Evolutionary conservation across 2,797 vertebrate species (phyloP), one percentile per base, ranked within the genome.

Genomic region (Pogoniulus pusillus): DNA sequence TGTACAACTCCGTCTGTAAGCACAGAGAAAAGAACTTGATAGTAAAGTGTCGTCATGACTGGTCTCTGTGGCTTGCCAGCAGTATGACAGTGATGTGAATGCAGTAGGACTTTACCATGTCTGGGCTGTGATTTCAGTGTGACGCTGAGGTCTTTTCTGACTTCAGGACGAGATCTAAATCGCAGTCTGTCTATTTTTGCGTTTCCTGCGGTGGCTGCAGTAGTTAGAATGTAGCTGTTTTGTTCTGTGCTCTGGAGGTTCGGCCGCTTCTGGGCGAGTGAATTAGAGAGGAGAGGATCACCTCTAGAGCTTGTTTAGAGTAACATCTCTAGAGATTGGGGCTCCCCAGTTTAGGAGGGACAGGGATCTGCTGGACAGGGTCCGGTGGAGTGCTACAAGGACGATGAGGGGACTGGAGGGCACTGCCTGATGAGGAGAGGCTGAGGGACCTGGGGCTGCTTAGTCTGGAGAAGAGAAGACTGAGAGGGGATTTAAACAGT

Each of bases 41-140:
- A 53, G 62, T 68, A 12, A 54, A 92, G 34, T 64, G 41, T 89
- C 58, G 35, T 92, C 88, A 58, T 72, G 89, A 72, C 91, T 68
- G 66, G 58, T 62, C 82, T 78, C 59, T 85, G 83, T 17, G 70
- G 71, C 87, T 90, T 79, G 62, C 85, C 73, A 92, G 82, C 77
- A 62, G 75, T 9, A 24, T 93, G 90, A 91, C 81, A 77, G 81
- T 76, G 82, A 92, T 87, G 85, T 55, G 90, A 90, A 81, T 85
- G 68, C 84, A 91, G 85, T 53, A 70, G 84, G 89, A 93, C 88
- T 93, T 85, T 14, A 65, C 73, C 79, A 29, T 57, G 86, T 78
- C 75, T 93, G 90, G 84, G 89, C 91, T 95, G 88, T 88, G 92
- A 92, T 95, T 94, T 96, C 82, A 92, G n/a, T 76, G 89, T 89